Base-by-base conservation (phyloP, 2,113 vertebrate genomes). In the Chaenocephalus aceratus region DNA sequence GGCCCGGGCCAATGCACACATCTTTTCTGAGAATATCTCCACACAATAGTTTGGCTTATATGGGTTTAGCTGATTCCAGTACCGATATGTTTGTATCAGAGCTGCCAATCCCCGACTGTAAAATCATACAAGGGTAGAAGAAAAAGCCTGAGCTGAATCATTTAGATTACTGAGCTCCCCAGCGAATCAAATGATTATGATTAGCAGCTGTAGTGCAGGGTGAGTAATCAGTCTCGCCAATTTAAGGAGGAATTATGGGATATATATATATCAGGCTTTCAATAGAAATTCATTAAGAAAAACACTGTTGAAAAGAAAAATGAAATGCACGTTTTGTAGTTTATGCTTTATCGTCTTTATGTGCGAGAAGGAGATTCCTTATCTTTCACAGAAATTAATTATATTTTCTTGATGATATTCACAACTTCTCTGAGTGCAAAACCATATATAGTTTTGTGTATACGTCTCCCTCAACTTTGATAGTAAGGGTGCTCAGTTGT, bases 1-100 rank as follows among this genome's bases (percentile, higher is more conserved):
- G 56, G 62, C 83, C 69, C 14, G 11, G 56, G 41, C 51, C 34
- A n/a, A 72, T 18, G 30, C 54, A 12, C 79, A 1, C 77, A 18
- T 53, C 82, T 58, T 75, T 67, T 36, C 66, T 12, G 61, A 70
- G 44, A 26, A 8, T 30, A 84, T 87, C 69, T 79, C 78, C 8
- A 66, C 84, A 80, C 84, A 79, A 76, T 78, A 72, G 82, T 79
- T 79, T 53, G 26, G 73, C 75, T 86, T 85, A 90, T 87, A 81
- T 70, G 69, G 54, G 81, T 63, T 91, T 77, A 78, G 61, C 51
- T 7, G 85, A 89, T 83, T 68, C 69, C 26, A 36, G 30, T 6
- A 0, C 10, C 72, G 88, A 92, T 90, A 88, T 62, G 66, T 82
- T 82, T 81, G 75, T 86, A 77, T 67, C 67, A 36, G 52, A 82